Percentiles rank a stretch among this genome's conserved stretches.
Evolutionary conservation across 2,797 vertebrate genomes (phyloP).

Genomic region (Lophotriccus pileatus): DNA sequence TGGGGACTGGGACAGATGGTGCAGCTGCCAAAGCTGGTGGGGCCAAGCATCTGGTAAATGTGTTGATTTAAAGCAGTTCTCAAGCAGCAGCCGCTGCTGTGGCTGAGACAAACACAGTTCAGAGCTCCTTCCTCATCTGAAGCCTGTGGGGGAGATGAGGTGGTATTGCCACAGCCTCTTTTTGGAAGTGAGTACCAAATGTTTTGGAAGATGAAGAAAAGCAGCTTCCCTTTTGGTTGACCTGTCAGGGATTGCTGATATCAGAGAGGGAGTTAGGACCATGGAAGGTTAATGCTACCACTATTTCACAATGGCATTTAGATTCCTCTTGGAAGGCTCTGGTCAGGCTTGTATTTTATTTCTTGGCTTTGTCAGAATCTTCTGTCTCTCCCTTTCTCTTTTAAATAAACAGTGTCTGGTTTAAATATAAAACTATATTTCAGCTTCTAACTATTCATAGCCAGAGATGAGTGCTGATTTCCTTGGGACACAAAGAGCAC

Average conservation of each 20-base stretch:
- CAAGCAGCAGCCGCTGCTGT: background rate
- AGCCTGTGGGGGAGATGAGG: background rate
- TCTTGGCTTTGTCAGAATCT: constrained; percentile 12
- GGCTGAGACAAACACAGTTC: background rate
- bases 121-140: background rate
- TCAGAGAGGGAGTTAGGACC: background rate
- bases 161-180: background rate
- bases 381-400: background rate
- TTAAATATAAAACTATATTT: background rate
- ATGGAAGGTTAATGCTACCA: background rate
- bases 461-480: background rate
- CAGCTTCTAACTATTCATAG: background rate
- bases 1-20: background rate
- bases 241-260: background rate
- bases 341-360: background rate
- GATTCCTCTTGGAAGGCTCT: background rate
- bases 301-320: background rate
- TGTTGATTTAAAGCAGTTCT: constrained; percentile 36
- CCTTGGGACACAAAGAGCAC: background rate
- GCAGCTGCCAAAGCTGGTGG: background rate
- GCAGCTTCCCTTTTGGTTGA: background rate
- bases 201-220: constrained; percentile 9
- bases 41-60: background rate
- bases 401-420: constrained; percentile 9
- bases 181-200: background rate